phyloP scores from a whole-genome alignment of 1,140 invertebrate species.

The Tenebrio molitor region DNA sequence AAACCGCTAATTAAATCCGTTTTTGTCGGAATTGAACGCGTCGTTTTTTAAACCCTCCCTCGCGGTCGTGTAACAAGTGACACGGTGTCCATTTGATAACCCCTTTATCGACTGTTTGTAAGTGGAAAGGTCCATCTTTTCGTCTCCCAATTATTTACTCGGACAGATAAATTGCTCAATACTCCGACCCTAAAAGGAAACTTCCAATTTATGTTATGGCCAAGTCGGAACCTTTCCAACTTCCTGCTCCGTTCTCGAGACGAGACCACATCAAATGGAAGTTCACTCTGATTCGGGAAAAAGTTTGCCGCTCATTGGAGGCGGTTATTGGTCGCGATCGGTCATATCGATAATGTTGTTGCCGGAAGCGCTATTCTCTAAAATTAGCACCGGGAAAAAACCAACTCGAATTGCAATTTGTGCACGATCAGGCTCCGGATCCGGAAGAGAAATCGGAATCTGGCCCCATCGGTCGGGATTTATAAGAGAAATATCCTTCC shows the following conservation, averaged over 20 bases:
- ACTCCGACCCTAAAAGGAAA: constrained; percentile 22
- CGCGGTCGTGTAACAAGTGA: too few relatives aligned
- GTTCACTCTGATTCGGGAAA: constrained; percentile 30
- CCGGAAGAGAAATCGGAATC: constrained; percentile 1
- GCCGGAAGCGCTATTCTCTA: too few relatives aligned
- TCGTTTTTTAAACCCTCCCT: not conserved
- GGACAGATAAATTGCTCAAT: constrained; percentile 39
- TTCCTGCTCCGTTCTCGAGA: constrained; percentile 28
- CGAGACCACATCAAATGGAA: constrained; percentile 31
- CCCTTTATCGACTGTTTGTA: constrained; percentile 21
- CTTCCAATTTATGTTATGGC: constrained; percentile 37
- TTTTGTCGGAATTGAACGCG: not conserved
- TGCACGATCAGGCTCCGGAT: not conserved
- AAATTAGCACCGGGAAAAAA: not conserved
- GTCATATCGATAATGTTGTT: not conserved
- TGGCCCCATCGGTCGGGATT: not conserved
- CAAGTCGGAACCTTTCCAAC: constrained; percentile 32
- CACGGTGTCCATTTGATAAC: not conserved
- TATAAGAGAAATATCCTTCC: constrained; percentile 25
- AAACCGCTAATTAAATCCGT: constrained; percentile 17
- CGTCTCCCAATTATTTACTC: constrained; percentile 35
- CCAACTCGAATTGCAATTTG: not conserved
- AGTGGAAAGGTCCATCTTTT: constrained; percentile 32
- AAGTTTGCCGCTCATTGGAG: constrained; percentile 16
- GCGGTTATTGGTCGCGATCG: not conserved